Base-by-base conservation (phyloP, 2,113 vertebrate genomes). In the Ardeotis arabs region DNA sequence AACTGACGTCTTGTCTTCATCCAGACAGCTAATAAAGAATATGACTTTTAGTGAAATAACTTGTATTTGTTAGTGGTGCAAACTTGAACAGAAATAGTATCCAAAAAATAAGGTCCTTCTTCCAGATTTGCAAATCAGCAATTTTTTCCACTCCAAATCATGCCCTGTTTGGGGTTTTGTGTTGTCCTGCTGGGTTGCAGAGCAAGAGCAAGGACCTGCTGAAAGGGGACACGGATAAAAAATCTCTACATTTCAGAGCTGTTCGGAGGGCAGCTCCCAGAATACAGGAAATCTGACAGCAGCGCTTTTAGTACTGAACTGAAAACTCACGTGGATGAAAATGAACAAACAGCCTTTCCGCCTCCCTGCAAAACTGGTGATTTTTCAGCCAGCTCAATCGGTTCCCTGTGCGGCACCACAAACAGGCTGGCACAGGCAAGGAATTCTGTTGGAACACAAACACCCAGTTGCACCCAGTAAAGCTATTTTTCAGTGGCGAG, bases 371-470 rank as follows among this genome's bases (percentile, higher is more conserved):
- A 74, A 80, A 56, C 20, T 24, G 67, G 29, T 53, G 84, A 17
- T 68, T 91, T 96, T 87, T 76, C 75, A 91, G 86, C n/a, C 64
- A 78, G 69, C 41, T 81, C 59, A 37, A 1, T 86, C 7, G 1
- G 70, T 72, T 85, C 75, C 49, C 67, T 59, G 50, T 50, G n/a
- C 3, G 5, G 62, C 56, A 52, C 72, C 81, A 55, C 75, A 72
- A 91, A 77, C 72, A 77, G 35, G 74, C 81, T 93, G 52, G 87
- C n/a, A 94, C 69, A 89, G 90, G 70, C 53, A 60, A 83, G 53
- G 90, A 82, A 73, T 87, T 87, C 59, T 76, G 28, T 35, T 85
- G 75, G 44, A 76, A 82, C 23, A 73, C 62, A 70, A 90, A 91
- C 53, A 63, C n/a, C 39, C 50, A 68, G 55, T 90, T 88, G 64